phyloP scores from a whole-genome alignment of 2,888 invertebrate species.

The Neocrepidodera transversa region DNA sequence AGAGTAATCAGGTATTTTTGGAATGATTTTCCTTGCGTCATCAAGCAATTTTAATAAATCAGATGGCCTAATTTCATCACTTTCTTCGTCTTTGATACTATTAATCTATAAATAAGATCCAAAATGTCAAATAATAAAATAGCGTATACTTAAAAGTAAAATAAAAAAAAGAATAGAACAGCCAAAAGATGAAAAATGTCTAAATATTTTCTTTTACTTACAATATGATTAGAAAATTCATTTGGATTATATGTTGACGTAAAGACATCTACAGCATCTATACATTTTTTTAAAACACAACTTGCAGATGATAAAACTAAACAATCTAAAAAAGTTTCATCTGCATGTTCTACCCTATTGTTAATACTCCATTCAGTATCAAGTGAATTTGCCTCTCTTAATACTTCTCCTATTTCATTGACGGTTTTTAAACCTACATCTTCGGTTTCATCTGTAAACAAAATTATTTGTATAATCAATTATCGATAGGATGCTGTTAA shows the following conservation, averaged over 20 bases:
- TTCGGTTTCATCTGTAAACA: slow-evolving; percentile 40
- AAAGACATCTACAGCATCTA: slow-evolving; percentile 56
- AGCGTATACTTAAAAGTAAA: too few species aligned
- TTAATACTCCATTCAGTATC: slow-evolving; percentile 49
- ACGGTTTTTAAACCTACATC: slow-evolving; percentile 44
- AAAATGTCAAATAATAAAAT: slow-evolving; percentile 1
- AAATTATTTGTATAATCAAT: too few species aligned
- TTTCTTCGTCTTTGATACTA: slow-evolving; percentile 44
- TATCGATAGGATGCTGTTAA: too few species aligned
- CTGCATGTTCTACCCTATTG: slow-evolving; percentile 51
- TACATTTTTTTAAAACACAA: slow-evolving; percentile 51
- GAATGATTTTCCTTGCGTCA: slow-evolving; percentile 50
- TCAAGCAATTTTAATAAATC: slow-evolving; percentile 57
- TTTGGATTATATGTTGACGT: slow-evolving; percentile 62
- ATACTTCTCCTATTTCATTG: slow-evolving; percentile 49
- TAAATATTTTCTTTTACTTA: too few species aligned
- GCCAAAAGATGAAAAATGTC: too few species aligned
- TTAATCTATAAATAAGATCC: slow-evolving; percentile 34
- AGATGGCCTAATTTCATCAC: slow-evolving; percentile 53
- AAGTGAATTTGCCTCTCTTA: slow-evolving; percentile 50
- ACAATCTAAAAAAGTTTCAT: slow-evolving; percentile 56
- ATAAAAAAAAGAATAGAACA: too few species aligned
- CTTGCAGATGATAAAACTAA: slow-evolving; percentile 54
- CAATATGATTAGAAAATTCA: slow-evolving; percentile 63
- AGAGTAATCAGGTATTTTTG: slow-evolving; percentile 52